These are phyloP conservation scores for Cephus cinctus DNA, from an alignment of 1,140 invertebrate species.

Conservation along the genomic window DNA sequence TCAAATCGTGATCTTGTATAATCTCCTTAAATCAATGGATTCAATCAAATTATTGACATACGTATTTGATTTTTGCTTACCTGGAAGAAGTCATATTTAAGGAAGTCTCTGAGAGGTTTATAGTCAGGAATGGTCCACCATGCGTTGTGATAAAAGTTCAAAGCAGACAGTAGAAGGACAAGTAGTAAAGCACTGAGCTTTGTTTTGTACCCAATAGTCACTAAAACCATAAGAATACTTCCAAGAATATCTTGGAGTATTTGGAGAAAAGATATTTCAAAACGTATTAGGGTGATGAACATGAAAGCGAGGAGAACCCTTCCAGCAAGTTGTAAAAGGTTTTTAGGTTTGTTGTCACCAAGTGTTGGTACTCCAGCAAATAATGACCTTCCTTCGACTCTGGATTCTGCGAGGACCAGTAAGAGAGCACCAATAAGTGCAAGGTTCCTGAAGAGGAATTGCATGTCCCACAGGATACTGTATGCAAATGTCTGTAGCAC, in stretches of 20 bases:
- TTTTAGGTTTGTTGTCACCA: conserved; percentile 97
- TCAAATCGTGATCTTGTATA: conserved; percentile 34
- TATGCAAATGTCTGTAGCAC: conserved; percentile 95
- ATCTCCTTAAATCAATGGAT: conserved; percentile 15
- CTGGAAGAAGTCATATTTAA: conserved; percentile 99
- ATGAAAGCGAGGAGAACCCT: conserved; percentile 96
- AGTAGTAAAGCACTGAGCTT: conserved; percentile 95
- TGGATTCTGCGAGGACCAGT: conserved; percentile 91
- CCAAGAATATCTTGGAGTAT: conserved; percentile 83
- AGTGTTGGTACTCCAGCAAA: conserved; percentile 98
- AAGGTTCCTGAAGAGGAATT: conserved; percentile 93
- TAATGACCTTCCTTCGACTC: conserved; percentile 86
- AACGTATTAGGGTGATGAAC: conserved; percentile 95
- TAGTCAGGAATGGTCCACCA: conserved; percentile 96
- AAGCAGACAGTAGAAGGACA: conserved; percentile 82
- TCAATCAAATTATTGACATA: conserved; percentile 2
- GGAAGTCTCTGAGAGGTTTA: conserved; percentile 95
- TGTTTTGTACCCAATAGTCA: conserved; percentile 97
- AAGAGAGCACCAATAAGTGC: conserved; percentile 94
- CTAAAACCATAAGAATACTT: conserved; percentile 91
- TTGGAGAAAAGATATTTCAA: conserved; percentile 89
- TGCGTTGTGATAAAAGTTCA: conserved; percentile 97
- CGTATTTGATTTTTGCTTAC: conserved; percentile 54
- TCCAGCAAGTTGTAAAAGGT: conserved; percentile 94
- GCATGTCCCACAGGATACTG: conserved; percentile 97